A percentile compares a stretch with the other conserved stretches of the same genome.
Conservation (phyloP, 2,888 invertebrate species). For the Scaptomyza cyrtandrae region DNA sequence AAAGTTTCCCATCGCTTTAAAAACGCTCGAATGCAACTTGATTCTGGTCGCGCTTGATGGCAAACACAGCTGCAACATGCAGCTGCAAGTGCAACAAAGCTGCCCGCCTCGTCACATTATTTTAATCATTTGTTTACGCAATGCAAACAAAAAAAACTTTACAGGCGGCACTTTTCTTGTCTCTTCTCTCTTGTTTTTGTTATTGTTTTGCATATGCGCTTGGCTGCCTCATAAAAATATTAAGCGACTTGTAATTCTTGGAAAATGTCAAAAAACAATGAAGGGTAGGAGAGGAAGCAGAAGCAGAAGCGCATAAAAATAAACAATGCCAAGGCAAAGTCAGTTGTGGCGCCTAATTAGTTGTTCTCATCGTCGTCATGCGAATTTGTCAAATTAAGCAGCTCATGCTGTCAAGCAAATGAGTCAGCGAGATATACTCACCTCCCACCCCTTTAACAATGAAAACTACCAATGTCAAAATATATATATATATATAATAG, state of each 20-base stretch:
- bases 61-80: slow-evolving; percentile 64
- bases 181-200: slow-evolving; percentile 32
- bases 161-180: slow-evolving; percentile 66
- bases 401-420: slow-evolving; percentile 31
- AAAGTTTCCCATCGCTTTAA: slow-evolving; percentile 45
- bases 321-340: slow-evolving; percentile 39
- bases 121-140: slow-evolving; percentile 80
- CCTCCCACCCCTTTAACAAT: not conserved
- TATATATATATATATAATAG: slow-evolving; percentile 22
- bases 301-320: not conserved
- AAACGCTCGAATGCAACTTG: slow-evolving; percentile 3
- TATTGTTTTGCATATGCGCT: slow-evolving; percentile 52
- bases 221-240: slow-evolving; percentile 61
- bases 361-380: slow-evolving; percentile 56
- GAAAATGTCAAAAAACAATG: slow-evolving; percentile 35
- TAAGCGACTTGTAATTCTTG: slow-evolving; percentile 57
- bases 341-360: slow-evolving; percentile 67
- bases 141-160: slow-evolving; percentile 62
- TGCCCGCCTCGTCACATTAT: slow-evolving; percentile 65
- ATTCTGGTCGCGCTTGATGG: slow-evolving; percentile 59
- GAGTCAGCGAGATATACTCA: slow-evolving; percentile 11
- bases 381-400: slow-evolving; percentile 79
- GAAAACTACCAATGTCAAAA: slow-evolving; percentile 54
- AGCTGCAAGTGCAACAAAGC: slow-evolving; percentile 31
- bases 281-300: too few relatives aligned